Evolutionary conservation across 2,113 vertebrate species (phyloP).

Genomic region (Cebus imitator): DNA sequence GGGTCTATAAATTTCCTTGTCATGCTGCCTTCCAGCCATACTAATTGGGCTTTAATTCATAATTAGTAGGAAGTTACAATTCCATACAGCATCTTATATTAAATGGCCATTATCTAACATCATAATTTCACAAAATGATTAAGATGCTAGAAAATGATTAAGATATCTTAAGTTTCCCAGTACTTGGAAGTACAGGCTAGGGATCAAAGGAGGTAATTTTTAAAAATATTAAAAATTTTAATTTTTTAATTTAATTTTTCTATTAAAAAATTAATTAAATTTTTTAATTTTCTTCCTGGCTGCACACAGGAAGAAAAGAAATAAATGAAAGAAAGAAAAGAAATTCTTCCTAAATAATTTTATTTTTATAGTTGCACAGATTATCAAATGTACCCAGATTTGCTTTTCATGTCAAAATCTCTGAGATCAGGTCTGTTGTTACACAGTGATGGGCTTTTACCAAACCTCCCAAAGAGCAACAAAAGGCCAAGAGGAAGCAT

Average conservation of each 20-base stretch:
- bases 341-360: conserved; percentile 65
- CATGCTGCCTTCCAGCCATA: conserved; percentile 51
- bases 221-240: not conserved
- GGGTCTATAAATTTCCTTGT: conserved; percentile 74
- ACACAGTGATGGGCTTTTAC: not conserved
- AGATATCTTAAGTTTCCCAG: conserved; percentile 65
- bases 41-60: conserved; percentile 81
- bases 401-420: not conserved
- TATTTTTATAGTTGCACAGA: conserved; percentile 69
- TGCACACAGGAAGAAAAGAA: conserved; percentile 56
- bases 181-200: conserved; percentile 58
- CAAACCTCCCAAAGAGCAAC: not conserved
- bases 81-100: conserved; percentile 77
- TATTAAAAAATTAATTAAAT: no score
- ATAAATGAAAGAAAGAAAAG: conserved; percentile 39
- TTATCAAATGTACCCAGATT: conserved; percentile 65
- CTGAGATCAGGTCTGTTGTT: not conserved
- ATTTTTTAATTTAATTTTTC: no score
- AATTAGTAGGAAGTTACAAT: conserved; percentile 80
- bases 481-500: not conserved
- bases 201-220: not conserved
- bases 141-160: conserved; percentile 79
- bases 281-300: not conserved
- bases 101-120: conserved; percentile 71
- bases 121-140: conserved; percentile 75